Conservation (phyloP, 2,888 invertebrate species). For the Lasioglossum calceatum region DNA sequence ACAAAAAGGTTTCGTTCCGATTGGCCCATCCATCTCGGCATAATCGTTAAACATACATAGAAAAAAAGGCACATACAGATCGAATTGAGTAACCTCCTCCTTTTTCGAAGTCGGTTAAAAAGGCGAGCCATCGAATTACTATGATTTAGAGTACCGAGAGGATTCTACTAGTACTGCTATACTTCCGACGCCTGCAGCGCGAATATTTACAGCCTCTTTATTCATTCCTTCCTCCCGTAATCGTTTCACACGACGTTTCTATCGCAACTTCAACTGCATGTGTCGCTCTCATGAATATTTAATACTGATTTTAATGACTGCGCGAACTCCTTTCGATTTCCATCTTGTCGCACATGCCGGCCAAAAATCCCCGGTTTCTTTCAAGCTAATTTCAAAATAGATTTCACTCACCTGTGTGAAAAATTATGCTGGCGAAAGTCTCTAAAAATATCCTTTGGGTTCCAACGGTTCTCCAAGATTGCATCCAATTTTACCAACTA, state of each 20-base stretch:
- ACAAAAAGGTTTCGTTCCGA: no score
- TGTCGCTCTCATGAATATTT: constrained; percentile 15
- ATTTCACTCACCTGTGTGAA: neutral
- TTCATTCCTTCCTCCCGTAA: neutral
- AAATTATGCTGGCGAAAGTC: neutral
- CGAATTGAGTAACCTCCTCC: no score
- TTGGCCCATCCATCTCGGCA: no score
- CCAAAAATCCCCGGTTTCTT: neutral
- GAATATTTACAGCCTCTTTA: constrained; percentile 18
- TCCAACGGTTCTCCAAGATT: neutral
- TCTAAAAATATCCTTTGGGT: neutral
- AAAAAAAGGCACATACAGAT: no score
- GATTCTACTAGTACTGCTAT: neutral
- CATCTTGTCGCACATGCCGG: neutral
- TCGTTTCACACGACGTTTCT: neutral
- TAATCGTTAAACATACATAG: no score
- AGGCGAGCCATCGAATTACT: neutral
- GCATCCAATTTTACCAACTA: neutral
- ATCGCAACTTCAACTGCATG: neutral
- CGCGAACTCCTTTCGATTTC: neutral
- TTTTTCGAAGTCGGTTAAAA: neutral
- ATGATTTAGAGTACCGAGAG: neutral
- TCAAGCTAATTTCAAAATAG: neutral
- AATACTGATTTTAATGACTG: neutral
- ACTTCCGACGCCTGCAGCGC: neutral